Percentiles rank a stretch among this genome's conserved stretches.
These are phyloP conservation scores for Sinelater perroti DNA, from an alignment of 2,888 invertebrate species.

Conservation along the genomic window DNA sequence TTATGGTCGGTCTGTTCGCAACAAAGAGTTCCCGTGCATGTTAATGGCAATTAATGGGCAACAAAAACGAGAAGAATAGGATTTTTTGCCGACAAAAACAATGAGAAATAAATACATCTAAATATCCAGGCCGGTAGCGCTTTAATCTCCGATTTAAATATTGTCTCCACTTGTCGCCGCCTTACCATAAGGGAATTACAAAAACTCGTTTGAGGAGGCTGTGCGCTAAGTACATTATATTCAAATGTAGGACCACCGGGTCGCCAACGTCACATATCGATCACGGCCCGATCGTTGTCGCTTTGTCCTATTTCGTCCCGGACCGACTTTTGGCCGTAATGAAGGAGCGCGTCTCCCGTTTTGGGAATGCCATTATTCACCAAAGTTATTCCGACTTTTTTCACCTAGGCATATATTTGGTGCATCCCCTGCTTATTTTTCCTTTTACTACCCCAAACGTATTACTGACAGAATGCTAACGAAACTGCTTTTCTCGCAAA, in stretches of 20 bases:
- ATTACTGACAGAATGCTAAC: too few relatives aligned
- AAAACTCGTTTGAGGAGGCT: constrained; percentile 42
- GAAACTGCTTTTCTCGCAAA: too few relatives aligned
- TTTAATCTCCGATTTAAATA: constrained; percentile 42
- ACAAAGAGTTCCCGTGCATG: constrained; percentile 46
- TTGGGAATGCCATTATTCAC: constrained; percentile 8
- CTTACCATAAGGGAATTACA: constrained; percentile 44
- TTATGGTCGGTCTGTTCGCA: constrained; percentile 40
- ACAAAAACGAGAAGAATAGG: constrained; percentile 50
- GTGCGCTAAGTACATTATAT: constrained; percentile 55
- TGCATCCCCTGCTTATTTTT: too few relatives aligned
- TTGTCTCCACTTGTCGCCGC: constrained; percentile 40
- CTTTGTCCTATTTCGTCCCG: constrained; percentile 21
- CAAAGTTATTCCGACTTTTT: too few relatives aligned
- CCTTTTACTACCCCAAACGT: too few relatives aligned
- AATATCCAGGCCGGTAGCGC: constrained; percentile 50
- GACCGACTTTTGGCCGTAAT: constrained; percentile 25
- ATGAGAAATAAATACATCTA: constrained; percentile 55
- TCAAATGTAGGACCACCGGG: constrained; percentile 60
- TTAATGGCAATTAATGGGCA: constrained; percentile 53
- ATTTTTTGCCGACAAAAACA: constrained; percentile 51
- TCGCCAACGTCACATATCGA: constrained; percentile 56
- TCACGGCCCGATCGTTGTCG: constrained; percentile 39
- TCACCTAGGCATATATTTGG: too few relatives aligned
- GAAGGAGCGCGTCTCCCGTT: constrained; percentile 16